These are phyloP conservation scores for Desmophyllum pertusum DNA, from an alignment of 92 coral and sea anemone species.

Conservation along the genomic window DNA sequence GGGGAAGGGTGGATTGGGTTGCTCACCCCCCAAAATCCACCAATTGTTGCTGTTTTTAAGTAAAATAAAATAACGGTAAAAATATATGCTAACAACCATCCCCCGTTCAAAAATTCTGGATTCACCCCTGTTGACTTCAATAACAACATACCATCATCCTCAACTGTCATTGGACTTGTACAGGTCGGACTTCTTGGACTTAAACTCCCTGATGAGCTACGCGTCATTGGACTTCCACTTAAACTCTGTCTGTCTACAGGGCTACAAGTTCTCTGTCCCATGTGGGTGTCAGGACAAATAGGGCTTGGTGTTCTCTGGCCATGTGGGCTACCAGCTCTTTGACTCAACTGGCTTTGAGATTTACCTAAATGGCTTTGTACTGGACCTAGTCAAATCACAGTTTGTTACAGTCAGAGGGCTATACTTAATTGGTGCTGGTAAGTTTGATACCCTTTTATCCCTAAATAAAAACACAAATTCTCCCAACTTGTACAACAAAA, in stretches of 20 bases:
- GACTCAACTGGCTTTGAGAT: constrained; percentile 24
- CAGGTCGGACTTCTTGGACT: constrained; percentile 80
- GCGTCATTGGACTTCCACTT: constrained; percentile 61
- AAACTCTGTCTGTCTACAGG: constrained; percentile 64
- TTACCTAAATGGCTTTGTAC: constrained; percentile 15
- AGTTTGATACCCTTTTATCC: neutral
- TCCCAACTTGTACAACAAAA: neutral
- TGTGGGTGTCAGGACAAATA: constrained; percentile 63
- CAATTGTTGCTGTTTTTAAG: no score
- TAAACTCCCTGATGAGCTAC: constrained; percentile 73
- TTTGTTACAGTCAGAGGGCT: neutral
- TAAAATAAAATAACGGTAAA: no score
- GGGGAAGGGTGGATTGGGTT: no score
- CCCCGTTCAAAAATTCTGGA: no score
- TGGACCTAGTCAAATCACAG: constrained; percentile 10
- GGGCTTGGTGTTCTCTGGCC: constrained; percentile 73
- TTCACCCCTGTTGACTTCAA: neutral
- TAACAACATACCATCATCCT: constrained; percentile 69
- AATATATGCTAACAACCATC: no score
- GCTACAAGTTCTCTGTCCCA: constrained; percentile 59
- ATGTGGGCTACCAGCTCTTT: constrained; percentile 65
- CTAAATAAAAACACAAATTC: neutral
- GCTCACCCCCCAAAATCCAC: no score
- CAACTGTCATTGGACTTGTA: constrained; percentile 66
- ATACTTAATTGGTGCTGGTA: neutral